Base-by-base conservation (phyloP, 1,140 invertebrate species). In the Drosophila melanica region DNA sequence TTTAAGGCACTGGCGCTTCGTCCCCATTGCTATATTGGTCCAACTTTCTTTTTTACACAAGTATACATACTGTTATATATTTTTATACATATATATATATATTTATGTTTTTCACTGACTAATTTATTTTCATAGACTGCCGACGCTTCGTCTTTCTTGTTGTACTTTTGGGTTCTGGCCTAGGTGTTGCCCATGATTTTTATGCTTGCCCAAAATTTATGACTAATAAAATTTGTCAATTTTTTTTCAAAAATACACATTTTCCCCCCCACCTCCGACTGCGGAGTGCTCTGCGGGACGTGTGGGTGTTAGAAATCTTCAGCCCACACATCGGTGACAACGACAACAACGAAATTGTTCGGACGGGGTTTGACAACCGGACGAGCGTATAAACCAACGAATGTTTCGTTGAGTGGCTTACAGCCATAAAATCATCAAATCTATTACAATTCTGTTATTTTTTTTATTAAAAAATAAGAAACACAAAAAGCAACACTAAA, bases 161-260 rank as follows among this genome's bases (percentile, higher is more conserved):
- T 18, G n/a, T 59, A 1, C 12, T 9, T 6, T 50, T 14, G 8
- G 18, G 11, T 57, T 54, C 27, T 54, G 14, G 57, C 57, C 59
- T 75, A 75, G 81, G 81, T 85, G 77, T 77, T 84, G 44, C 35
- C 55, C 66, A 67, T 63, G 64, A 63, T 54, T 77, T 84, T 84
- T 79, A 79, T 84, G 80, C 66, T 69, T 70, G 75, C 60, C 71
- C 54, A 48, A 69, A 87, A 86, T 86, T 86, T 86, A 86, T 86
- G 82, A 87, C 75, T 82, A 87, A 86, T 86, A 86, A 86, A 86
- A 86, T 82, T 86, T 73, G 82, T 87, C 71, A 67, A 81, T 74
- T 75, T 51, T 59, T 73, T 57, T 23, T 14, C 10, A 64, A 75
- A 55, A 65, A 47, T 35, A 70, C 54, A 41, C 48, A 35, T 44